These are phyloP conservation scores for Acromyrmex heyeri DNA, from an alignment of 1,140 invertebrate genomes.

Conservation along the genomic window DNA sequence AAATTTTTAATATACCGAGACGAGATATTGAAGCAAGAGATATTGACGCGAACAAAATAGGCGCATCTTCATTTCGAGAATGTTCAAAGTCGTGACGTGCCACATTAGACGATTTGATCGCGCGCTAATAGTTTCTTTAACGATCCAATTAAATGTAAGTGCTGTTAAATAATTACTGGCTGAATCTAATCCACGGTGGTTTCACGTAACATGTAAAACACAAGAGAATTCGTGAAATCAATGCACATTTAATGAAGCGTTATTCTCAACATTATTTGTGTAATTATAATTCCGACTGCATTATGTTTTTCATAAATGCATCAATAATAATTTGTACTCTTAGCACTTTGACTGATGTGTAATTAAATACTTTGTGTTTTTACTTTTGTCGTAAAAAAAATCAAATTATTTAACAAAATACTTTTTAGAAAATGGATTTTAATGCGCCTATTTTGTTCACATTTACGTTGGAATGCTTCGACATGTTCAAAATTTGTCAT, in stretches of 20 bases:
- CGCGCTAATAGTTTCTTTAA: conserved; percentile 63
- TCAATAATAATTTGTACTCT: background rate
- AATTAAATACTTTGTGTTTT: background rate
- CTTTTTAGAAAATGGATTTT: background rate
- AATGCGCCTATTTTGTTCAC: too few relatives aligned
- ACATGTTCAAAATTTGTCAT: too few relatives aligned
- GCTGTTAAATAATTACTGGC: conserved; percentile 39
- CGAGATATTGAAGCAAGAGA: background rate
- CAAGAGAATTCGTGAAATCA: background rate
- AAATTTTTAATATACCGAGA: background rate
- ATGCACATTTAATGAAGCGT: background rate
- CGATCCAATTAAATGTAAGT: conserved; percentile 66
- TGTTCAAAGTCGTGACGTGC: background rate
- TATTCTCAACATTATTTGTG: background rate
- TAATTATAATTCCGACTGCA: background rate
- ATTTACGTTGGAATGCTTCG: too few relatives aligned
- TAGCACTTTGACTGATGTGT: background rate
- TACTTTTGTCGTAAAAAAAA: background rate
- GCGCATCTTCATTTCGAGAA: background rate
- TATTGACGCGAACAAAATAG: background rate
- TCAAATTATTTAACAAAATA: conserved; percentile 1
- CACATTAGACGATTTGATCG: conserved; percentile 19
- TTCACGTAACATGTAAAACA: conserved; percentile 1
- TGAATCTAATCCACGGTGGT: background rate
- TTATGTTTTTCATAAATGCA: background rate